Evolutionary conservation across 2,888 invertebrate genomes (phyloP).

Genomic region (Drosophila picticornis): DNA sequence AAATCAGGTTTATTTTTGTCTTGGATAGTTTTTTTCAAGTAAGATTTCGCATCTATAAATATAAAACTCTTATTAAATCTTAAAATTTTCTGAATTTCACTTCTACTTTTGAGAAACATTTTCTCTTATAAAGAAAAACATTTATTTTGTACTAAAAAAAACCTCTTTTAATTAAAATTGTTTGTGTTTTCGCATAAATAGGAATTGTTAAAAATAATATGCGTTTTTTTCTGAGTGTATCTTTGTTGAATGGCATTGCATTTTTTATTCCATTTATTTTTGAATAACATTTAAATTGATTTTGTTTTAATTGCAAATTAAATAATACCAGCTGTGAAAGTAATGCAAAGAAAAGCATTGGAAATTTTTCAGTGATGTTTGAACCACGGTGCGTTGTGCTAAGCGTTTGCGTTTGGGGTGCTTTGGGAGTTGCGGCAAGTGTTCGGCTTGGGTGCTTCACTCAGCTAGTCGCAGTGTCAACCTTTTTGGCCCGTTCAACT

Average conservation of each 20-base stretch:
- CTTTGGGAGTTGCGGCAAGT: neutral
- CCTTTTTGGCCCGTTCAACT: slow-evolving; percentile 33
- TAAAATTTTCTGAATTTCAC: neutral
- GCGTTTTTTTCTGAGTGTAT: neutral
- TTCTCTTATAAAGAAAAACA: neutral
- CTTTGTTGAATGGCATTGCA: neutral
- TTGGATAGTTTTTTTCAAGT: too few relatives aligned
- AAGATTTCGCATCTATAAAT: too few relatives aligned
- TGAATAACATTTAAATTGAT: neutral
- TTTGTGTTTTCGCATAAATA: neutral
- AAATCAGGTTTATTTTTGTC: neutral
- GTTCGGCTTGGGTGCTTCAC: slow-evolving; percentile 10
- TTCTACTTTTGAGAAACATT: neutral
- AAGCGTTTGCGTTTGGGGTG: neutral
- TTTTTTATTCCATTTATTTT: neutral
- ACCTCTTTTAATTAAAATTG: neutral
- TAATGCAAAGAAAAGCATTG: neutral
- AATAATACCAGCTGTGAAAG: neutral
- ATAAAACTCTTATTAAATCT: too few relatives aligned
- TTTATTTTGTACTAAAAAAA: neutral
- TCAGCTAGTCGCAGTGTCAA: slow-evolving; percentile 35
- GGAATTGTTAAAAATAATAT: neutral
- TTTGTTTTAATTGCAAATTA: neutral
- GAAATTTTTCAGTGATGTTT: neutral
- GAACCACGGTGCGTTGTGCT: slow-evolving; percentile 2